Percentiles rank a stretch among this genome's conserved stretches.
Evolutionary conservation across 2,797 vertebrate species (phyloP).

Genomic region (Gobio occitaniae): DNA sequence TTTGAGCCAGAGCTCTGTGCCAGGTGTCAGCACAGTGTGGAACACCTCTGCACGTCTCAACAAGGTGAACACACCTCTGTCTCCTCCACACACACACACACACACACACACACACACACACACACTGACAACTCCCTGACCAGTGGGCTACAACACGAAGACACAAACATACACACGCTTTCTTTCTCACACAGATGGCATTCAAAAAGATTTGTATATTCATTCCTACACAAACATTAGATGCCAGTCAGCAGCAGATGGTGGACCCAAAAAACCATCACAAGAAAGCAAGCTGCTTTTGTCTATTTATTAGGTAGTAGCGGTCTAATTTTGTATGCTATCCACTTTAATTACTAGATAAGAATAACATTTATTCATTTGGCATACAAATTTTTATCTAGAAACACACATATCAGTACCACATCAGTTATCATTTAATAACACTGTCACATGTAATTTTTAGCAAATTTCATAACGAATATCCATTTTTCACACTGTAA

Average conservation of each 20-base stretch:
- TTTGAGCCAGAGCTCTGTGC: constrained; percentile 48
- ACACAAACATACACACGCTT: constrained; percentile 3
- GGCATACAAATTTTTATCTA: background rate
- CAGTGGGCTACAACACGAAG: constrained; percentile 24
- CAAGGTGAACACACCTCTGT: constrained; percentile 55
- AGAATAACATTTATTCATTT: background rate
- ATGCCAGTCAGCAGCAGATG: constrained; percentile 10
- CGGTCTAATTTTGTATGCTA: background rate
- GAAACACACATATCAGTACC: background rate
- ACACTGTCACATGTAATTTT: background rate
- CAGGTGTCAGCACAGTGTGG: constrained; percentile 52
- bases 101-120: constrained; percentile 42
- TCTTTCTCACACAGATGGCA: constrained; percentile 37
- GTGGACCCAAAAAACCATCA: background rate
- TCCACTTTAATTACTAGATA: background rate
- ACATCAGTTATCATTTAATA: background rate
- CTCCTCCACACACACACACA: constrained; percentile 38
- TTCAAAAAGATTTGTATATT: constrained; percentile 6
- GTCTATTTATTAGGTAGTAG: background rate
- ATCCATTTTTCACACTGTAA: background rate
- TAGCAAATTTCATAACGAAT: background rate
- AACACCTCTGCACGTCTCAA: constrained; percentile 53
- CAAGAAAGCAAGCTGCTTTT: background rate
- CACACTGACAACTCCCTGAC: constrained; percentile 30
- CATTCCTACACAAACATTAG: background rate